Percentiles rank a stretch among this genome's conserved stretches.
Conservation (phyloP, 2,888 invertebrate genomes). For the Cantharis lateralis region DNA sequence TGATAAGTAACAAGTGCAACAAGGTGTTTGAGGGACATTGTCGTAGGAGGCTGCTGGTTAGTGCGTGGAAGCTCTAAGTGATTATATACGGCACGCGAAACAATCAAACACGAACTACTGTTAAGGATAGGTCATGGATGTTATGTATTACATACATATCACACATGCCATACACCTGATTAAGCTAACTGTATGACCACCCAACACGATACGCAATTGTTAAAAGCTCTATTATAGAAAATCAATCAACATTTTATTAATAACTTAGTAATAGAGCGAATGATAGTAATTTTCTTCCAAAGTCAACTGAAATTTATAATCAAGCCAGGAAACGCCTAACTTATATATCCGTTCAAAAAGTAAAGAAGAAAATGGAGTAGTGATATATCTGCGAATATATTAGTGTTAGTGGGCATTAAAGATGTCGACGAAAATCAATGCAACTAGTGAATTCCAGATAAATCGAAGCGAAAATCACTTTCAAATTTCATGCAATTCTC, state of each 20-base stretch:
- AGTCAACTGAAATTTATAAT: neutral
- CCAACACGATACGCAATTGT: conserved; percentile 34
- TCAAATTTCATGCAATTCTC: no score
- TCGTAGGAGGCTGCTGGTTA: conserved; percentile 35
- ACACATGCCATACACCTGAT: conserved; percentile 36
- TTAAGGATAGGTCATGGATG: conserved; percentile 38
- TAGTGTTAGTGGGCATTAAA: no score
- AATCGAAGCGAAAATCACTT: no score
- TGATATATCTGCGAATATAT: no score
- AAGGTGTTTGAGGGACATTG: conserved; percentile 26
- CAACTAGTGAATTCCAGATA: no score
- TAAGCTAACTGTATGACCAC: conserved; percentile 36
- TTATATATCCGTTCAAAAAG: neutral
- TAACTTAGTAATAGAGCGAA: neutral
- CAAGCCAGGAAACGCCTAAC: neutral
- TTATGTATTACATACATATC: conserved; percentile 36
- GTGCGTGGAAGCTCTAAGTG: conserved; percentile 36
- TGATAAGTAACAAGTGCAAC: conserved; percentile 22
- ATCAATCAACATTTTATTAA: conserved; percentile 2
- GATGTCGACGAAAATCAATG: neutral
- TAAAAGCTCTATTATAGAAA: conserved; percentile 7
- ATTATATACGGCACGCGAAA: conserved; percentile 39
- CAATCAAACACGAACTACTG: conserved; percentile 39
- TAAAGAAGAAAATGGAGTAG: neutral
- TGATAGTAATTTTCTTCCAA: neutral